Evolutionary conservation across 2,888 invertebrate species (phyloP).

Genomic region (Himalopsyche kuldschensis): DNA sequence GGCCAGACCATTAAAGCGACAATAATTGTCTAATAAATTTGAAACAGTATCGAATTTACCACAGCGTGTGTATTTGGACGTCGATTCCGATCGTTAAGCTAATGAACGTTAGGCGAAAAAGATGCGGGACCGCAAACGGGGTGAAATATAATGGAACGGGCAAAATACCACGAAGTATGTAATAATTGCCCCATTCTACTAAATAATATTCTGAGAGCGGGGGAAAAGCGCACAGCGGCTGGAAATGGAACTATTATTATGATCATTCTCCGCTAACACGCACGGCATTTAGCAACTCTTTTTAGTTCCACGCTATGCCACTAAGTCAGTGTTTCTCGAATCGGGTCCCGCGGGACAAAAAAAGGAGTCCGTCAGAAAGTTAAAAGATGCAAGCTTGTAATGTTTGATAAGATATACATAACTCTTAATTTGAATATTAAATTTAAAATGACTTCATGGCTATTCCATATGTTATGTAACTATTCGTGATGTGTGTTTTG

Average conservation of each 20-base stretch:
- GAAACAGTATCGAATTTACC: slow-evolving; percentile 17
- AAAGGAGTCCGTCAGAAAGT: no score
- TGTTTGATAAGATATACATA: no score
- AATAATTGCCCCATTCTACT: background rate
- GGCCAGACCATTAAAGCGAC: slow-evolving; percentile 18
- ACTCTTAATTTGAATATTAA: no score
- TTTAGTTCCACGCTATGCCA: no score
- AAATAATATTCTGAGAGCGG: background rate
- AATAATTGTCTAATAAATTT: slow-evolving; percentile 33
- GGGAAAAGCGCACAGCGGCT: background rate
- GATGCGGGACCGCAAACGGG: background rate
- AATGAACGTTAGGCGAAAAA: slow-evolving; percentile 9
- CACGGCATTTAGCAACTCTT: no score
- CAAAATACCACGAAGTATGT: background rate
- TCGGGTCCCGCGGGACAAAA: no score
- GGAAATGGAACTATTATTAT: background rate
- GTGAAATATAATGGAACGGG: background rate
- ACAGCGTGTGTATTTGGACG: background rate
- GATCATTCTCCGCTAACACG: no score
- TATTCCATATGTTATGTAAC: no score
- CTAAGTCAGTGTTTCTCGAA: no score
- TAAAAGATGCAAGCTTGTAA: no score
- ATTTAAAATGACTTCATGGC: no score
- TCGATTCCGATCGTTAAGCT: slow-evolving; percentile 15
- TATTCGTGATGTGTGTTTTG: no score